Evolutionary conservation across 2,797 vertebrate species (phyloP).

Genomic region (Crenichthys baileyi): DNA sequence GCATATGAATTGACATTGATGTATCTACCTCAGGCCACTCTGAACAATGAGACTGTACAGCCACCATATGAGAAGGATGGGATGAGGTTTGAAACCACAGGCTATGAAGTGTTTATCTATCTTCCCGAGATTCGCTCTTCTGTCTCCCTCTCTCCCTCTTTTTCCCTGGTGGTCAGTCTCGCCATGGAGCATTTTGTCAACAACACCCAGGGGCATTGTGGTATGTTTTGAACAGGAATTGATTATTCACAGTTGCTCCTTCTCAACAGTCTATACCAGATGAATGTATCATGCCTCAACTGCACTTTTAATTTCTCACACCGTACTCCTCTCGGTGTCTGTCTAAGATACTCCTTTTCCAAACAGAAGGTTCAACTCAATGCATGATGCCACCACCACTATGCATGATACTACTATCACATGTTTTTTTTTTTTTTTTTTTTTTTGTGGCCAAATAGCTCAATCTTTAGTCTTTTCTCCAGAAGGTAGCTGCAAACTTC

Average conservation of each 20-base stretch:
- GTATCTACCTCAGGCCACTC: slow-evolving; percentile 58
- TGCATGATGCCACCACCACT: background rate
- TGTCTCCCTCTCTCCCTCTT: slow-evolving; percentile 59
- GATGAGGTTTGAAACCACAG: slow-evolving; percentile 69
- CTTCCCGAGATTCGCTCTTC: slow-evolving; percentile 72
- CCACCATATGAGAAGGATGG: slow-evolving; percentile 68
- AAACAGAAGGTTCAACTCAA: background rate
- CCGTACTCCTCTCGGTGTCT: background rate
- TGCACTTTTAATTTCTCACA: background rate
- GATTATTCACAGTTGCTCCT: background rate
- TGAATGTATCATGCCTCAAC: background rate
- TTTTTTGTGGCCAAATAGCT: no score
- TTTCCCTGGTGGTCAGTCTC: slow-evolving; percentile 66
- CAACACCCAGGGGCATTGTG: slow-evolving; percentile 81
- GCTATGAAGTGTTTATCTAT: slow-evolving; percentile 52
- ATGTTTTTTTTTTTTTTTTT: no score
- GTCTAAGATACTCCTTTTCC: background rate
- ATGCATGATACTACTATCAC: background rate
- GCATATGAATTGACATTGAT: slow-evolving; percentile 3
- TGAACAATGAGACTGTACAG: slow-evolving; percentile 61
- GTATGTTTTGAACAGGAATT: slow-evolving; percentile 39
- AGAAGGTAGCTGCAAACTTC: no score
- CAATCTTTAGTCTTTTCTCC: no score
- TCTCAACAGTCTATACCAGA: background rate
- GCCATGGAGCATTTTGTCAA: slow-evolving; percentile 74